phyloP scores from a whole-genome alignment of 2,888 invertebrate genomes.

The Molorchus minor region DNA sequence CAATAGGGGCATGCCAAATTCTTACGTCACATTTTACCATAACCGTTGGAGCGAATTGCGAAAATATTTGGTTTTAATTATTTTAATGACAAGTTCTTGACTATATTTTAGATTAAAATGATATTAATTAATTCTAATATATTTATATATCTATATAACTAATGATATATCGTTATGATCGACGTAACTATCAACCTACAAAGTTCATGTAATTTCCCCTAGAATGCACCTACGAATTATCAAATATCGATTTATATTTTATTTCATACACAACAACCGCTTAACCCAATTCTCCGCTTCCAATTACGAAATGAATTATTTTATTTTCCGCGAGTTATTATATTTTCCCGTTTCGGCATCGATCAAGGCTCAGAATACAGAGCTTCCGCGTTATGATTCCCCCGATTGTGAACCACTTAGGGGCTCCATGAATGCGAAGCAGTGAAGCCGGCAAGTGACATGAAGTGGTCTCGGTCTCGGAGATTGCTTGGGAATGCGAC shows the following conservation, averaged over 20 bases:
- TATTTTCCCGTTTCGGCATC: slow-evolving; percentile 15
- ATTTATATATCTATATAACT: no score
- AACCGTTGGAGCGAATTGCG: no score
- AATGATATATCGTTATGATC: no score
- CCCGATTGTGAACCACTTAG: slow-evolving; percentile 49
- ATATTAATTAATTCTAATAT: no score
- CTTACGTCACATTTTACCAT: no score
- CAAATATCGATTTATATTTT: slow-evolving; percentile 2
- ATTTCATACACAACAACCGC: neutral
- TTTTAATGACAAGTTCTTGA: no score
- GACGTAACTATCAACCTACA: no score
- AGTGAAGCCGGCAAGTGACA: slow-evolving; percentile 60
- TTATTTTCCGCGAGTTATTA: slow-evolving; percentile 17
- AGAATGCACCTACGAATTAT: neutral
- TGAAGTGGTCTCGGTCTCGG: slow-evolving; percentile 60
- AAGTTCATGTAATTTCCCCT: neutral
- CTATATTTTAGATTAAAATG: no score
- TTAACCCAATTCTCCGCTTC: slow-evolving; percentile 14
- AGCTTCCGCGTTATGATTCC: slow-evolving; percentile 50
- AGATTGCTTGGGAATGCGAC: slow-evolving; percentile 46
- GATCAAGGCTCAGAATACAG: slow-evolving; percentile 16
- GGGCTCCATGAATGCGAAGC: slow-evolving; percentile 55
- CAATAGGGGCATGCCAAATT: no score
- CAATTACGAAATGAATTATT: slow-evolving; percentile 22
- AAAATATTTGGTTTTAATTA: no score